Evolutionary conservation across 2,888 invertebrate genomes (phyloP).

Genomic region (Brachyopa scutellaris): DNA sequence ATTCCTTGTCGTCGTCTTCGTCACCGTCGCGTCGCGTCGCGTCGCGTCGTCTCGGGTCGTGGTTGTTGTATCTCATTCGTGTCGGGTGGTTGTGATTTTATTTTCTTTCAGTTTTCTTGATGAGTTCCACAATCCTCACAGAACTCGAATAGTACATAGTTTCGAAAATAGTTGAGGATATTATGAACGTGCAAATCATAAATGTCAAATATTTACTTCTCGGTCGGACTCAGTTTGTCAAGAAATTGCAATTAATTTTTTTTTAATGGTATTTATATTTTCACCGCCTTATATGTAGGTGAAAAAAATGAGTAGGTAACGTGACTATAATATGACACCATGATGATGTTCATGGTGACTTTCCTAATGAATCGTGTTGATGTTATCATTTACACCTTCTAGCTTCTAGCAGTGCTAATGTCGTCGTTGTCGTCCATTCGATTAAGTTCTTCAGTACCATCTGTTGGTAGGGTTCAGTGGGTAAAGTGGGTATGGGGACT

Average conservation of each 20-base stretch:
- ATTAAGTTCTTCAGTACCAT: conserved; percentile 11
- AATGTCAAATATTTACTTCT: conserved; percentile 55
- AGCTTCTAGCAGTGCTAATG: not conserved
- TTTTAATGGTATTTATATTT: conserved; percentile 49
- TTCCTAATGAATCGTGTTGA: conserved; percentile 26
- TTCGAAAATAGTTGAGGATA: conserved; percentile 12
- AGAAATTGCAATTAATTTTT: conserved; percentile 53
- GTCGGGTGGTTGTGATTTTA: not conserved
- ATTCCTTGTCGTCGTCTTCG: conserved; percentile 2
- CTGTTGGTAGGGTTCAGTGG: not conserved
- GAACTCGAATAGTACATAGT: conserved; percentile 20
- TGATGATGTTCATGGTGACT: conserved; percentile 23
- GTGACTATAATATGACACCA: conserved; percentile 59
- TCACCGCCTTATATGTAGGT: conserved; percentile 38
- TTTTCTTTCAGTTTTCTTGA: not conserved
- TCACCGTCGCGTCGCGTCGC: not conserved
- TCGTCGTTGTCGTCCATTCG: not conserved
- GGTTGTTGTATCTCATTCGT: no score
- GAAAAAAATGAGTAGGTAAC: conserved; percentile 28
- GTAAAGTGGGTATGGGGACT: no score
- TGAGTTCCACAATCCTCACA: no score
- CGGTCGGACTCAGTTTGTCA: conserved; percentile 62
- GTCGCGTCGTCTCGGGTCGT: no score
- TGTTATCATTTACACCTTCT: conserved; percentile 11
- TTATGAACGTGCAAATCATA: conserved; percentile 52